Percentiles rank a stretch among this genome's conserved stretches.
Evolutionary conservation across 2,113 vertebrate species (phyloP).

Genomic region (Nanorana parkeri): DNA sequence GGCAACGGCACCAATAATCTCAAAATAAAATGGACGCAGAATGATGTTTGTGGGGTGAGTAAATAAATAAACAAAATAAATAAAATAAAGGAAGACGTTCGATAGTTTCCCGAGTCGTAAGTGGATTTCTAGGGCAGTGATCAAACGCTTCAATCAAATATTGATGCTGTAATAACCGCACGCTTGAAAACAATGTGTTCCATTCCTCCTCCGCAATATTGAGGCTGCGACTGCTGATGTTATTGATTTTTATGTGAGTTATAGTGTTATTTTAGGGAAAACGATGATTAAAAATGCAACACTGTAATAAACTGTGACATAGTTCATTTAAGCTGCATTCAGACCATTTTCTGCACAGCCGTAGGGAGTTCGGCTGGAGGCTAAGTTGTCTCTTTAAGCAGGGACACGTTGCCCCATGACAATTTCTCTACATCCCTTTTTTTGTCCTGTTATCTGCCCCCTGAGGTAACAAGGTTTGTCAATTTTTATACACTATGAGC

Average conservation of each 20-base stretch:
- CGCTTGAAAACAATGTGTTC: not conserved
- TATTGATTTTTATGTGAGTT: not conserved
- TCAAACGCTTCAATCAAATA: conserved; percentile 17
- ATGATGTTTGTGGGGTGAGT: not conserved
- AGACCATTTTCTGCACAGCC: too few species aligned
- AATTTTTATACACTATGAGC: too few species aligned
- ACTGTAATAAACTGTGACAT: too few species aligned
- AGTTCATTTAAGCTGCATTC: too few species aligned
- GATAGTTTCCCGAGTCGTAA: conserved; percentile 27
- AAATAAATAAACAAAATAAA: not conserved
- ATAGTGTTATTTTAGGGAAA: not conserved
- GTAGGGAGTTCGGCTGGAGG: too few species aligned
- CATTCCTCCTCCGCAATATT: not conserved
- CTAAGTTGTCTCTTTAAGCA: too few species aligned
- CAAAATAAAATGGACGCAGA: not conserved
- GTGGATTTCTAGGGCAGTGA: not conserved
- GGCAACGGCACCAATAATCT: conserved; percentile 12
- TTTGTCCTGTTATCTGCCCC: too few species aligned
- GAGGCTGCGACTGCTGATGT: not conserved
- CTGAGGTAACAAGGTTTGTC: too few species aligned
- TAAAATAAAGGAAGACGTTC: not conserved
- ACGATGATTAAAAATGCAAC: too few species aligned
- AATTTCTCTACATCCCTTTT: too few species aligned
- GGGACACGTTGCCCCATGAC: too few species aligned
- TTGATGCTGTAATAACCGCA: not conserved